Percentiles rank a stretch among this genome's conserved stretches.
phyloP scores from a whole-genome alignment of 2,888 invertebrate genomes.

The Zhengitettix transpicula region DNA sequence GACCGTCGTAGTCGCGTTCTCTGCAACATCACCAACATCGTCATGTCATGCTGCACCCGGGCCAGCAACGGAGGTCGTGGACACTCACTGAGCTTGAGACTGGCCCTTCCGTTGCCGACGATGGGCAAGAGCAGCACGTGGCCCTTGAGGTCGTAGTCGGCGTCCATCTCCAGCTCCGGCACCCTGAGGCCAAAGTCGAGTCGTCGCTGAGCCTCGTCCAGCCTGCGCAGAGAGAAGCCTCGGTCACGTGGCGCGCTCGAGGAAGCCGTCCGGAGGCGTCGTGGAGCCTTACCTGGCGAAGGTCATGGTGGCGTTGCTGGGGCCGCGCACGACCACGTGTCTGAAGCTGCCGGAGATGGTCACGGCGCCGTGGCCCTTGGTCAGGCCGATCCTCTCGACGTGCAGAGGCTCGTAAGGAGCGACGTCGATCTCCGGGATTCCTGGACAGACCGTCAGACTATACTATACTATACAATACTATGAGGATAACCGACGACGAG shows the following conservation, averaged over 20 bases:
- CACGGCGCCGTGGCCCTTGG: conserved; percentile 37
- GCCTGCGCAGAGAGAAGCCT: conserved; percentile 20
- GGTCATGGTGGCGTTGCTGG: conserved; percentile 35
- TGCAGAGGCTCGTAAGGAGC: conserved; percentile 38
- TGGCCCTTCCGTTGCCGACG: conserved; percentile 37
- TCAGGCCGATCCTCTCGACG: conserved; percentile 34
- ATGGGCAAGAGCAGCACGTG: conserved; percentile 38
- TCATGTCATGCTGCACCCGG: too few species aligned
- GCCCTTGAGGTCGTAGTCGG: conserved; percentile 39
- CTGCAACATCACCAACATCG: conserved; percentile 10
- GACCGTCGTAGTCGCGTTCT: conserved; percentile 34
- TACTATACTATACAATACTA: too few species aligned
- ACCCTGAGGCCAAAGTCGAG: conserved; percentile 37
- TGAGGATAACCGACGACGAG: too few species aligned
- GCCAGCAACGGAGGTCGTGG: too few species aligned
- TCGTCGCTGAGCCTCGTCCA: conserved; percentile 30
- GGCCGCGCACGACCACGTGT: conserved; percentile 35
- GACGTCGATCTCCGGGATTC: conserved; percentile 39
- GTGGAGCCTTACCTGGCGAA: conserved; percentile 25
- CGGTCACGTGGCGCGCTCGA: too few species aligned
- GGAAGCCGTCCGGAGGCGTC: background rate
- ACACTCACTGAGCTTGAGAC: conserved; percentile 27
- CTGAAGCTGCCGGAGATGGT: conserved; percentile 35
- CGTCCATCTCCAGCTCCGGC: conserved; percentile 35
- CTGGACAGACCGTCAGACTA: conserved; percentile 20